These are phyloP conservation scores for Proisotoma minuta DNA, from an alignment of 2,888 invertebrate genomes.

Conservation along the genomic window DNA sequence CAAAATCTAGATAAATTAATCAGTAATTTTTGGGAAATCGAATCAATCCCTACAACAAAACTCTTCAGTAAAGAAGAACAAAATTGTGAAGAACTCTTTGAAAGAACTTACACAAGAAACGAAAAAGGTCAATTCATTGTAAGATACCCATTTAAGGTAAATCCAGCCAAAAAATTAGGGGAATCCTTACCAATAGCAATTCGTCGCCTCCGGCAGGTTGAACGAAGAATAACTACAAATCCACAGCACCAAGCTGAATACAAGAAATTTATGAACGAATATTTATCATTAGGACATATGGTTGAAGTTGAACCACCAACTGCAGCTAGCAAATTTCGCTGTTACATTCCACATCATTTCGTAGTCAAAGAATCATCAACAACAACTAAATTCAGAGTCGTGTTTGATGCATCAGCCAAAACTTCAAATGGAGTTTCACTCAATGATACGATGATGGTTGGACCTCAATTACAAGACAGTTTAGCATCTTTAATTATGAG, in stretches of 20 bases:
- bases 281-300: slow-evolving; percentile 9
- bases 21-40: background rate
- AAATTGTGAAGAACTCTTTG: background rate
- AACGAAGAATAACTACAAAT: background rate
- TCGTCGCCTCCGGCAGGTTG: background rate
- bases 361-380: slow-evolving; percentile 21
- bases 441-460: slow-evolving; percentile 45
- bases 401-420: slow-evolving; percentile 20
- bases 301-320: background rate
- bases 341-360: slow-evolving; percentile 32
- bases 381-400: slow-evolving; percentile 30
- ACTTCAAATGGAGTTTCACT: slow-evolving; percentile 11
- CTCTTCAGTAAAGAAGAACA: background rate
- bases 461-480: slow-evolving; percentile 49
- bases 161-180: background rate
- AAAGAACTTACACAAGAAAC: background rate
- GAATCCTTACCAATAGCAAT: background rate
- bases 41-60: background rate
- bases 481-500: slow-evolving; percentile 48
- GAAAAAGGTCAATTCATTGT: background rate
- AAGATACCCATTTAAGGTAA: background rate
- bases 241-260: too few species aligned
- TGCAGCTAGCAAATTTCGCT: background rate
- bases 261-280: background rate
- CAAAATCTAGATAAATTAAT: background rate